These are phyloP conservation scores for Rhinolophus ferrumequinum DNA, from an alignment of 2,113 vertebrate species.

Conservation along the genomic window DNA sequence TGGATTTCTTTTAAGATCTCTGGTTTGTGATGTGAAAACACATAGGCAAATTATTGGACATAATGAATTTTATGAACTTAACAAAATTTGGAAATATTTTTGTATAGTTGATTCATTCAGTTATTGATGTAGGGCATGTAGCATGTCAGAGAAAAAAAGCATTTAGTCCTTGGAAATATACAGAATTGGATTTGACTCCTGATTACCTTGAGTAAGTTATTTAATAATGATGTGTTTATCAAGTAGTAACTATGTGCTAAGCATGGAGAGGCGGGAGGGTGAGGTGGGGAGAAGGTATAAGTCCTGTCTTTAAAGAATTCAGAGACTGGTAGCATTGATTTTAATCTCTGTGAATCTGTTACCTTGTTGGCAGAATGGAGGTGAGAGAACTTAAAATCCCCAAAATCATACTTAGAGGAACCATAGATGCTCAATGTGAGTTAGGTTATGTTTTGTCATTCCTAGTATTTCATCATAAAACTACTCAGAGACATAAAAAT, in stretches of 20 bases:
- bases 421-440: neutral
- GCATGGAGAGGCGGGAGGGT: neutral
- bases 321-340: neutral
- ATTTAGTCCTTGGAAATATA: slow-evolving; percentile 4
- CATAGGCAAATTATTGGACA: neutral
- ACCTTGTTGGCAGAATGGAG: neutral
- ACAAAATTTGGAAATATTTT: slow-evolving; percentile 51
- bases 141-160: neutral
- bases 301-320: slow-evolving; percentile 21
- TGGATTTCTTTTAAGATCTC: slow-evolving; percentile 21
- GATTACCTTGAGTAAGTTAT: neutral
- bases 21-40: slow-evolving; percentile 54
- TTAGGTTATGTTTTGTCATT: slow-evolving; percentile 31
- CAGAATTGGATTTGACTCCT: slow-evolving; percentile 20
- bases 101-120: neutral
- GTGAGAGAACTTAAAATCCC: slow-evolving; percentile 12
- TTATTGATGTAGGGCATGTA: neutral
- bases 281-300: neutral
- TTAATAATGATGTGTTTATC: slow-evolving; percentile 26
- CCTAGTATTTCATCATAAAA: slow-evolving; percentile 33
- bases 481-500: neutral
- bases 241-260: slow-evolving; percentile 1
- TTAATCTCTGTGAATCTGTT: slow-evolving; percentile 3
- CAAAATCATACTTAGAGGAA: slow-evolving; percentile 12
- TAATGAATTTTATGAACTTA: neutral